These are phyloP conservation scores for Pachycephala philippinensis DNA, from an alignment of 2,113 vertebrate genomes.

Conservation along the genomic window DNA sequence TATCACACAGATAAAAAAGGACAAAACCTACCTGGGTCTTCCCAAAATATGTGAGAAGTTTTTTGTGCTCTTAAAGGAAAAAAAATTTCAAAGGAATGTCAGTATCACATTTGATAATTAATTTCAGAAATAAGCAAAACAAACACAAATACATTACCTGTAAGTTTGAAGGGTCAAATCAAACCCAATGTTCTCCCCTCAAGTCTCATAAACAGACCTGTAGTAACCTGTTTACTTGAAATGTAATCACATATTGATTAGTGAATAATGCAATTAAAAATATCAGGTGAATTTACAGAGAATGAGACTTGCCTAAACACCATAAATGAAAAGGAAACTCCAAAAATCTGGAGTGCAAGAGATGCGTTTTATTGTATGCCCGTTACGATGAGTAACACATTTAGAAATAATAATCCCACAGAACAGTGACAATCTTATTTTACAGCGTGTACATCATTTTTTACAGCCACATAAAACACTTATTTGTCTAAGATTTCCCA, in stretches of 20 bases:
- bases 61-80: not conserved
- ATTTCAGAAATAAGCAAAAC: not conserved
- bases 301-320: not conserved
- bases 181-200: not conserved
- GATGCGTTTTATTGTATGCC: slow-evolving; percentile 83
- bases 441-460: slow-evolving; percentile 83
- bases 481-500: slow-evolving; percentile 73
- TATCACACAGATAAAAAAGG: not conserved
- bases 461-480: slow-evolving; percentile 83
- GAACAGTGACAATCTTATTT: slow-evolving; percentile 84
- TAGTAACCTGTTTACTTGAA: not conserved
- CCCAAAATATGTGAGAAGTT: not conserved
- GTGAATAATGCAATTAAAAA: not conserved
- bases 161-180: not conserved
- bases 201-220: not conserved
- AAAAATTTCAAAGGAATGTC: not conserved
- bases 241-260: not conserved
- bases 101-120: not conserved
- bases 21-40: not conserved
- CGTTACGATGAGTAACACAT: slow-evolving; percentile 81
- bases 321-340: slow-evolving; percentile 54
- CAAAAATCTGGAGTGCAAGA: slow-evolving; percentile 76
- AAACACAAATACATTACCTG: not conserved
- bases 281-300: not conserved
- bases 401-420: slow-evolving; percentile 83